phyloP scores from a whole-genome alignment of 2,797 vertebrate species.

The Ctenopoma multispine region DNA sequence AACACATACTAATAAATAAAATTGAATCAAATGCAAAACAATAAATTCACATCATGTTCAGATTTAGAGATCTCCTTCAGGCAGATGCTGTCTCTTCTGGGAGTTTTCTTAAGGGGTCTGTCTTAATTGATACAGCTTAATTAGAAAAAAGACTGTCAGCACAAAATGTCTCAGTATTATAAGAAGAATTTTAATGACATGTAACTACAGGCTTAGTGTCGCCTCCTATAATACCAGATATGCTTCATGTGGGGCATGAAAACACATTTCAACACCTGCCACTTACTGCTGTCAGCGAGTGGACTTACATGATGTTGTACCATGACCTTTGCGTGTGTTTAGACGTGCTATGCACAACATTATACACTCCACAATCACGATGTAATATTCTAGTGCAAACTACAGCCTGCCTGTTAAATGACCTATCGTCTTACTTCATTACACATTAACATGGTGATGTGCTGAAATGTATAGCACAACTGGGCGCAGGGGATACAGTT shows the following conservation, averaged over 20 bases:
- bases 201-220: conserved; percentile 39
- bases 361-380: conserved; percentile 15
- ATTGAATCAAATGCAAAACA: conserved; percentile 2
- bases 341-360: conserved; percentile 14
- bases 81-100: not conserved
- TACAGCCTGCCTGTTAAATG: conserved; percentile 5
- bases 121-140: conserved; percentile 35
- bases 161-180: conserved; percentile 32
- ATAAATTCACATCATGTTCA: not conserved
- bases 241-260: conserved; percentile 39
- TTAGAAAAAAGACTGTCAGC: conserved; percentile 48
- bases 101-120: not conserved
- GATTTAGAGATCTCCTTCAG: not conserved
- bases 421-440: conserved; percentile 54
- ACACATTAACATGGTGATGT: conserved; percentile 43
- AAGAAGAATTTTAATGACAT: conserved; percentile 69
- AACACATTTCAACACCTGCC: conserved; percentile 63
- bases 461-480: conserved; percentile 42
- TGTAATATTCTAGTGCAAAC: conserved; percentile 41
- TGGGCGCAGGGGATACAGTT: not conserved
- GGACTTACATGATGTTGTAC: conserved; percentile 53
- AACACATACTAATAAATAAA: not conserved
- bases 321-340: conserved; percentile 46
- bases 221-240: conserved; percentile 36
- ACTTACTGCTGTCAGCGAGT: conserved; percentile 58